phyloP scores from a whole-genome alignment of 1,140 invertebrate genomes.

The Conopomorpha cramerella region DNA sequence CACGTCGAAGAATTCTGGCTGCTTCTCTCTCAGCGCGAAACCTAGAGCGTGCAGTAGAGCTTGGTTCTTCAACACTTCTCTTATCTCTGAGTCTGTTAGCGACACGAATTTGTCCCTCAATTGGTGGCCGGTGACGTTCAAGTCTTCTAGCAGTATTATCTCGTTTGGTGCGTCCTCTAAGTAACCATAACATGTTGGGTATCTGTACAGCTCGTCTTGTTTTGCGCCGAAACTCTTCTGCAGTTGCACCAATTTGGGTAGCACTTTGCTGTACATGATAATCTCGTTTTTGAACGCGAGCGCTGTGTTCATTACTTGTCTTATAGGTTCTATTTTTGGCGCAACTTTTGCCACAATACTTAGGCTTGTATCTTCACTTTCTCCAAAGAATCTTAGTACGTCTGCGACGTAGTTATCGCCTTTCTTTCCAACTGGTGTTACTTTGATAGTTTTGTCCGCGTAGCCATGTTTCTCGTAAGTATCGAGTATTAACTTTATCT shows the following conservation, averaged over 20 bases:
- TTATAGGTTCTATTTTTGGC: not conserved
- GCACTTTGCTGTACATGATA: slow-evolving; percentile 23
- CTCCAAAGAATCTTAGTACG: not conserved
- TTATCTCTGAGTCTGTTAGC: slow-evolving; percentile 44
- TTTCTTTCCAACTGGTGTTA: not conserved
- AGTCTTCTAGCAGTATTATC: slow-evolving; percentile 61
- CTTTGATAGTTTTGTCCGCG: no score
- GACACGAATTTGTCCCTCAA: slow-evolving; percentile 48
- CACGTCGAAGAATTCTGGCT: slow-evolving; percentile 23
- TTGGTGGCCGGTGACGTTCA: slow-evolving; percentile 37
- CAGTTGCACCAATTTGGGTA: slow-evolving; percentile 29
- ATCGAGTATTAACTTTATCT: no score
- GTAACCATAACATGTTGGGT: slow-evolving; percentile 38
- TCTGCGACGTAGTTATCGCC: not conserved
- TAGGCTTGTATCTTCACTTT: not conserved
- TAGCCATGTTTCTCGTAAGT: no score
- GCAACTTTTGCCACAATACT: not conserved
- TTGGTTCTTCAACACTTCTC: slow-evolving; percentile 49
- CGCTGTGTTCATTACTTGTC: not conserved
- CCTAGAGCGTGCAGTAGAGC: slow-evolving; percentile 61
- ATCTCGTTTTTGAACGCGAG: slow-evolving; percentile 21
- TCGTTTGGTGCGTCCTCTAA: slow-evolving; percentile 33
- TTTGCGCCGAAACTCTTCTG: slow-evolving; percentile 20
- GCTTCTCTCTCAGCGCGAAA: slow-evolving; percentile 44
- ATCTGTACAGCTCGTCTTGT: slow-evolving; percentile 17